Percentiles rank a stretch among this genome's conserved stretches.
These are phyloP conservation scores for Argya squamiceps DNA, from an alignment of 2,797 vertebrate genomes.

Conservation along the genomic window DNA sequence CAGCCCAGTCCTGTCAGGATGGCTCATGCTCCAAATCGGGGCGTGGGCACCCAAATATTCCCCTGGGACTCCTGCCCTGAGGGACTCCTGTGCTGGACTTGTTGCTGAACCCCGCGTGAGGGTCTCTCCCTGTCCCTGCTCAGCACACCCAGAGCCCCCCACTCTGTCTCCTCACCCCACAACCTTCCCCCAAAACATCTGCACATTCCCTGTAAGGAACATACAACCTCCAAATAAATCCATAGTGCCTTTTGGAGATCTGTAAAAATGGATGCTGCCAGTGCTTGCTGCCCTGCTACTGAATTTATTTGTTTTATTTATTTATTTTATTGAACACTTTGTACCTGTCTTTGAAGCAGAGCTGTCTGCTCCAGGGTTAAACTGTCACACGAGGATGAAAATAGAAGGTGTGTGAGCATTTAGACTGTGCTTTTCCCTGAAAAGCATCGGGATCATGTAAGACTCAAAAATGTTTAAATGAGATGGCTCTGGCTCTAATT, in stretches of 20 bases:
- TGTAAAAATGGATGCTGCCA: neutral
- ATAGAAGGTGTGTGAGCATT: neutral
- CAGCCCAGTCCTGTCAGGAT: neutral
- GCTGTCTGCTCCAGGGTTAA: neutral
- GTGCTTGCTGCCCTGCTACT: neutral
- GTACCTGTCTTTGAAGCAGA: neutral
- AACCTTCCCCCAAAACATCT: neutral
- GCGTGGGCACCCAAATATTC: neutral
- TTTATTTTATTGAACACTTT: neutral
- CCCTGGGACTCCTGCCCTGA: neutral
- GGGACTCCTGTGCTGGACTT: neutral
- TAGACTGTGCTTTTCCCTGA: neutral
- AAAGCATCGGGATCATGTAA: neutral
- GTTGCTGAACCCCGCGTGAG: neutral
- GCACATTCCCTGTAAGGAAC: fast-evolving
- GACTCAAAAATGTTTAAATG: neutral
- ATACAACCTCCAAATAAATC: neutral
- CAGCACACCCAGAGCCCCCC: neutral
- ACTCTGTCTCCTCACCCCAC: fast-evolving
- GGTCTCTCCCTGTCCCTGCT: neutral
- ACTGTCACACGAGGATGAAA: neutral
- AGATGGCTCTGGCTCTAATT: neutral
- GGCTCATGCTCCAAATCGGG: neutral
- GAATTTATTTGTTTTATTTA: neutral
- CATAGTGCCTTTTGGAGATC: neutral